Evolutionary conservation across 2,113 vertebrate species (phyloP).

Genomic region (Rhinolophus sinicus): DNA sequence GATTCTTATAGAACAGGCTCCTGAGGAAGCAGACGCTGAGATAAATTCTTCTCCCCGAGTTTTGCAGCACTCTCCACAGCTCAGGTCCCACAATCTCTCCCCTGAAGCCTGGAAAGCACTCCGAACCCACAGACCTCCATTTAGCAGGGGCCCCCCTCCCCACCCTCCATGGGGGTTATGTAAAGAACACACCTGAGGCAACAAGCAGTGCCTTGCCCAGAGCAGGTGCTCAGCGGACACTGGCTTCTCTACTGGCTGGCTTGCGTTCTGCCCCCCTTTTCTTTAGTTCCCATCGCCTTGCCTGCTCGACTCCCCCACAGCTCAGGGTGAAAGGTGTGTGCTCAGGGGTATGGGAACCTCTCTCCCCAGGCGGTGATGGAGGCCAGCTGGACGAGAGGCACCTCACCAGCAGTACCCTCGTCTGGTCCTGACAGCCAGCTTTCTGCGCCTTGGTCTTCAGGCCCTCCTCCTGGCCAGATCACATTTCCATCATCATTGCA

Average conservation of each 20-base stretch:
- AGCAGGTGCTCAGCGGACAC: background rate
- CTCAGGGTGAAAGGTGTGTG: background rate
- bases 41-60: background rate
- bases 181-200: background rate
- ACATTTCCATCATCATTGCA: background rate
- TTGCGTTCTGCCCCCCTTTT: background rate
- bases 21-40: background rate
- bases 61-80: background rate
- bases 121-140: background rate
- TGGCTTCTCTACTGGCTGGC: background rate
- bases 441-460: background rate
- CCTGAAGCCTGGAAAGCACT: background rate
- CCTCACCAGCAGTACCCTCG: background rate
- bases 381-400: background rate
- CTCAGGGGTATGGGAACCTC: background rate
- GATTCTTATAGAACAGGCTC: background rate
- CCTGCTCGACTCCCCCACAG: background rate
- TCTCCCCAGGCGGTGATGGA: background rate
- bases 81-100: background rate
- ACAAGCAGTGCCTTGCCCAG: accelerated
- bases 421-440: background rate
- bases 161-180: background rate
- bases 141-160: background rate
- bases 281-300: background rate
- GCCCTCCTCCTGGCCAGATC: background rate